Evolutionary conservation across 1,140 invertebrate species (phyloP).

Genomic region (Zaprionus taronus): DNA sequence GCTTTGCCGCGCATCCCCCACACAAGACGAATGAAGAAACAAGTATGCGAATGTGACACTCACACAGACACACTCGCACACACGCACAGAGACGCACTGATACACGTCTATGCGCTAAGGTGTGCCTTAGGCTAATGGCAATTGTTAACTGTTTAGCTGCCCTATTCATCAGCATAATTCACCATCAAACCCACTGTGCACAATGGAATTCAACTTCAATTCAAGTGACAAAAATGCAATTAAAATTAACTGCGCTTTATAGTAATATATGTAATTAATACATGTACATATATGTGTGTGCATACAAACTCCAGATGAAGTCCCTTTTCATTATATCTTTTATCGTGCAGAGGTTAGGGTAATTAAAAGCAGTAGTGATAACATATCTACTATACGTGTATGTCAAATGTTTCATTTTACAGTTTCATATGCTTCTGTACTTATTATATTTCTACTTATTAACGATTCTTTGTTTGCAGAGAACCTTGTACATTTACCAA

Average conservation of each 20-base stretch:
- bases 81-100: not conserved
- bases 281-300: no score
- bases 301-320: no score
- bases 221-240: not conserved
- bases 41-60: not conserved
- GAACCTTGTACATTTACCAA: no score
- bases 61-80: not conserved
- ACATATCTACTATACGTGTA: no score
- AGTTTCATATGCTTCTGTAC: no score
- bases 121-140: constrained; percentile 1
- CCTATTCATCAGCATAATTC: constrained; percentile 1
- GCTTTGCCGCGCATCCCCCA: not conserved
- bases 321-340: no score
- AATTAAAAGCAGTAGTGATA: no score
- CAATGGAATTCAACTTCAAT: not conserved
- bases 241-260: no score
- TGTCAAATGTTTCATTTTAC: no score
- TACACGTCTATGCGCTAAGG: not conserved
- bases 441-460: no score
- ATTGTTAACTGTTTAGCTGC: constrained; percentile 5
- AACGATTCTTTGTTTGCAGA: no score
- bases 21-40: constrained; percentile 5
- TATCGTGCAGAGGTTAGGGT: no score
- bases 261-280: not conserved
- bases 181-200: not conserved